These are phyloP conservation scores for Heterotilapia buettikoferi DNA, from an alignment of 2,113 vertebrate species.

Conservation along the genomic window DNA sequence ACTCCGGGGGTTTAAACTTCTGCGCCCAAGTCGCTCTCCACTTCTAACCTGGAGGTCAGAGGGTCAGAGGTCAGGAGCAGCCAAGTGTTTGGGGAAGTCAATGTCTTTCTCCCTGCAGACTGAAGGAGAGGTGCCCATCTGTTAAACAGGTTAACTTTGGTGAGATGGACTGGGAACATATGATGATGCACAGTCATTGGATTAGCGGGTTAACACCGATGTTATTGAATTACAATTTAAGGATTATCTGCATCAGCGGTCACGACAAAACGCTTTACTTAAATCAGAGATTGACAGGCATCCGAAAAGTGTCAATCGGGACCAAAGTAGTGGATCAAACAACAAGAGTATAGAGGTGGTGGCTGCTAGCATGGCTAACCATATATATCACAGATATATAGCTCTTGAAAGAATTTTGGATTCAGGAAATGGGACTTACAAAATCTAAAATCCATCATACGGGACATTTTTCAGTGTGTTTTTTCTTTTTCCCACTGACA, in stretches of 20 bases:
- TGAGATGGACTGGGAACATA: slow-evolving; percentile 6
- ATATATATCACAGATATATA: not conserved
- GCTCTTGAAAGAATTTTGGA: not conserved
- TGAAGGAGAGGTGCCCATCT: slow-evolving; percentile 61
- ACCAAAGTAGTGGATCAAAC: not conserved
- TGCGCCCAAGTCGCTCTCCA: slow-evolving; percentile 27
- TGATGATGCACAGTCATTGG: slow-evolving; percentile 24
- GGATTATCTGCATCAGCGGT: slow-evolving; percentile 2
- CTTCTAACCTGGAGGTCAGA: slow-evolving; percentile 55
- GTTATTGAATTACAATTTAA: slow-evolving; percentile 37
- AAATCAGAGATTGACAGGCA: not conserved
- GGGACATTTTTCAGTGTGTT: not conserved
- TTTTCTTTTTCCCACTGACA: not conserved
- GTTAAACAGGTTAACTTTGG: slow-evolving; percentile 73
- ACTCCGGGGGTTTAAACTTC: slow-evolving; percentile 65
- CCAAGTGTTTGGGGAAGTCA: slow-evolving; percentile 69
- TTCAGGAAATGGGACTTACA: not conserved
- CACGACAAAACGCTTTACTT: not conserved
- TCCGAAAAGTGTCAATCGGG: not conserved
- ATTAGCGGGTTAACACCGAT: slow-evolving; percentile 20
- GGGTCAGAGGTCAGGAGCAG: slow-evolving; percentile 68
- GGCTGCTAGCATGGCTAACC: not conserved
- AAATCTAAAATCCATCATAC: not conserved
- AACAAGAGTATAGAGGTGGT: not conserved
- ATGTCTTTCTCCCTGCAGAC: slow-evolving; percentile 53